These are phyloP conservation scores for Chlamydotis undulata DNA, from an alignment of 2,113 vertebrate genomes.

Conservation along the genomic window DNA sequence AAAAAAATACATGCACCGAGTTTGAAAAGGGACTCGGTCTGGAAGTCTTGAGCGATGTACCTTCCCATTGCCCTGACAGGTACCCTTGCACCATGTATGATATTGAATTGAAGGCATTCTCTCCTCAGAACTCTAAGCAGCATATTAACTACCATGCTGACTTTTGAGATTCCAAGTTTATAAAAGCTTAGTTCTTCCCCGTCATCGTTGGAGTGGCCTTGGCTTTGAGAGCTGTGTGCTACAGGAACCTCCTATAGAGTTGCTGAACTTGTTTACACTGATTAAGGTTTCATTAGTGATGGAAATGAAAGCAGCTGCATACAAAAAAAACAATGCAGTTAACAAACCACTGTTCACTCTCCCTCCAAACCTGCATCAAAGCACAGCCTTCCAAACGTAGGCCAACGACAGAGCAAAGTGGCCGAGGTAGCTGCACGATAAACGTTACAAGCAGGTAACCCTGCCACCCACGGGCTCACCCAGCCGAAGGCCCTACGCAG, in stretches of 20 bases:
- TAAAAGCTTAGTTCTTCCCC: not conserved
- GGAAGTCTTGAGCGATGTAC: not conserved
- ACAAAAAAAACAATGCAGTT: fast-evolving
- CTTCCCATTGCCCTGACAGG: not conserved
- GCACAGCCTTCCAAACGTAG: no score
- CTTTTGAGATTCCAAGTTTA: not conserved
- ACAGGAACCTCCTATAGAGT: not conserved
- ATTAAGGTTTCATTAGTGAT: fast-evolving
- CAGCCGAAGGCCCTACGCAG: fast-evolving
- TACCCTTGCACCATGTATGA: not conserved
- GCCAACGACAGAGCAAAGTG: fast-evolving
- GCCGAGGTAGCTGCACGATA: fast-evolving
- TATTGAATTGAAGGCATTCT: not conserved
- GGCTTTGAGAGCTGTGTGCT: not conserved
- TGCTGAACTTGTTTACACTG: not conserved
- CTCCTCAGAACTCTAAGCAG: not conserved
- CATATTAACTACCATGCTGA: not conserved
- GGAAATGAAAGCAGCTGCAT: not conserved
- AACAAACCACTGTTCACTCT: fast-evolving
- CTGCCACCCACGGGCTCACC: fast-evolving
- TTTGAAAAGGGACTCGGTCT: not conserved
- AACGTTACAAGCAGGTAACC: fast-evolving
- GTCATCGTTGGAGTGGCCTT: fast-evolving
- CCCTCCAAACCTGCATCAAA: not conserved
- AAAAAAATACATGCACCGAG: fast-evolving